Conservation (phyloP, 2,113 vertebrate species). For the Oreocharis arfaki region DNA sequence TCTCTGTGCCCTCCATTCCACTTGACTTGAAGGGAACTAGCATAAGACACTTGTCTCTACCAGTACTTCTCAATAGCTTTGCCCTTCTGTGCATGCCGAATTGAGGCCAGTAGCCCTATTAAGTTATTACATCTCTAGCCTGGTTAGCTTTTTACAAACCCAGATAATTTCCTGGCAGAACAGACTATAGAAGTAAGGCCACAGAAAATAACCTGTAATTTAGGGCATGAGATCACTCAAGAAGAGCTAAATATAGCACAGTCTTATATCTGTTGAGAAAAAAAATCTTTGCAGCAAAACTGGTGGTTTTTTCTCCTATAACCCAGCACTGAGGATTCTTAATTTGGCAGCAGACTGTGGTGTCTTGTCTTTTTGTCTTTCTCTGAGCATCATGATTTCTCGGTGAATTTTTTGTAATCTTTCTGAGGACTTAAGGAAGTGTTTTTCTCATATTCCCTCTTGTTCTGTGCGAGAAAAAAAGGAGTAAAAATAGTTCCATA, state of each 20-base stretch:
- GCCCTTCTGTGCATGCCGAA: neutral
- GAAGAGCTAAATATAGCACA: neutral
- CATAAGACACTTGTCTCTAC: neutral
- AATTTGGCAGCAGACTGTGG: neutral
- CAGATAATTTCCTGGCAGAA: neutral
- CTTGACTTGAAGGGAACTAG: neutral
- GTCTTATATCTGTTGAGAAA: neutral
- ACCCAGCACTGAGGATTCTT: neutral
- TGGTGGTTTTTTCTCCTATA: neutral
- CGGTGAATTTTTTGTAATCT: neutral
- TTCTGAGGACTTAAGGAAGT: neutral
- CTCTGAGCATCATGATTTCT: neutral
- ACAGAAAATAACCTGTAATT: neutral
- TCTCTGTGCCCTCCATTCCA: neutral
- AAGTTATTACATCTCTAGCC: neutral
- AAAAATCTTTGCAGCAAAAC: neutral
- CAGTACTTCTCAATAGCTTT: neutral
- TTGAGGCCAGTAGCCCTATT: neutral
- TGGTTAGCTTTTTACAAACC: neutral
- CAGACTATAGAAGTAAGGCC: neutral
- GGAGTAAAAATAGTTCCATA: neutral
- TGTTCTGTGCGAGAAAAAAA: rapidly evolving
- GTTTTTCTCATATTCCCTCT: neutral
- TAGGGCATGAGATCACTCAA: neutral
- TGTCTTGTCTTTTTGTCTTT: neutral